These are phyloP conservation scores for Polymixis lichenea DNA, from an alignment of 2,888 invertebrate genomes.

Conservation along the genomic window DNA sequence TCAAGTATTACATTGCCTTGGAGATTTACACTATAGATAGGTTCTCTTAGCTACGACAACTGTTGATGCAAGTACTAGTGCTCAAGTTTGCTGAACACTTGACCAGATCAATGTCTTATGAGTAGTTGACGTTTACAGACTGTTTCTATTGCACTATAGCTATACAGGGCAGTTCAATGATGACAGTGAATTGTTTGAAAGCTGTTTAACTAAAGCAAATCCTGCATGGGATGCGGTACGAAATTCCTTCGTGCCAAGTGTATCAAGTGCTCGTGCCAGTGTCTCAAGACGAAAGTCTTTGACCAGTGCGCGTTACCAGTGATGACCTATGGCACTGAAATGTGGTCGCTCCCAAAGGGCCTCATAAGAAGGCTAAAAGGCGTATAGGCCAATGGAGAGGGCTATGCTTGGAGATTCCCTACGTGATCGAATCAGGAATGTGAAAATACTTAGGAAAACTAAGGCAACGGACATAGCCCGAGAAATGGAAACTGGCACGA, in stretches of 20 bases:
- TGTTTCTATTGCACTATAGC: neutral
- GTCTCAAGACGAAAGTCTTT: no score
- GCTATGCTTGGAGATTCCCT: no score
- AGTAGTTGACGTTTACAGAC: neutral
- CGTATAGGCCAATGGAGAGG: no score
- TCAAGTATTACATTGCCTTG: neutral
- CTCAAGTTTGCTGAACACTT: slow-evolving; percentile 22
- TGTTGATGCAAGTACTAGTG: slow-evolving; percentile 5
- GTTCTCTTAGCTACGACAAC: neutral
- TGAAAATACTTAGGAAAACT: no score
- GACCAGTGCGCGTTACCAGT: no score
- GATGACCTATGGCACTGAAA: no score
- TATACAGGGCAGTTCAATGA: neutral
- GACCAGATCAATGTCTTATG: slow-evolving; percentile 15
- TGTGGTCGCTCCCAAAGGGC: no score
- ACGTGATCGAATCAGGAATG: no score
- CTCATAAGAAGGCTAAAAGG: no score
- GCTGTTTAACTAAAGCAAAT: neutral
- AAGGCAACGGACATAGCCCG: no score
- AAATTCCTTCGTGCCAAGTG: neutral
- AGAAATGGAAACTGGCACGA: no score
- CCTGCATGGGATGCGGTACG: no score
- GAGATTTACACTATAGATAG: neutral
- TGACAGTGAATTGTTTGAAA: slow-evolving; percentile 3
- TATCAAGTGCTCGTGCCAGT: neutral